Base-by-base conservation (phyloP, 2,888 invertebrate genomes). In the Oligia strigilis region DNA sequence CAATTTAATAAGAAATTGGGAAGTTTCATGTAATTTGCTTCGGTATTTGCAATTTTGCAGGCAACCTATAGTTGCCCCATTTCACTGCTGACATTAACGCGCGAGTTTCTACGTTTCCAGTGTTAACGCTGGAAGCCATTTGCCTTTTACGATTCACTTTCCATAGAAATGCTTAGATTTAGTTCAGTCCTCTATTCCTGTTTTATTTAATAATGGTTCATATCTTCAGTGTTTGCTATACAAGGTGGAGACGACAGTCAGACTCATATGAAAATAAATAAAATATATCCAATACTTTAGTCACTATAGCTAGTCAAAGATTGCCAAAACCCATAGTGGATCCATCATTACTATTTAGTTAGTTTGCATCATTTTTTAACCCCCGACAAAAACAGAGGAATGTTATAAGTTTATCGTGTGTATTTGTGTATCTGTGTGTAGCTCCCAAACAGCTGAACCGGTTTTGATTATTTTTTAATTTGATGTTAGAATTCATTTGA, bases 1-100 rank as follows among this genome's bases (percentile, higher is more conserved):
- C 36, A 72, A 80, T 87, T 85, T 70, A 70, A 73, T 77, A 77
- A 80, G 76, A 72, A 77, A 84, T 80, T 87, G 55, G 72, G 77
- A 77, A 72, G 65, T 77, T 85, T 49, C 72, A 60, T 65, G 58
- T 67, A 72, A 84, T 79, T 79, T 80, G 62, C 65, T 77, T 80
- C 11, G 65, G 76, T 77, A 80, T 84, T 82, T 74, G 52, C 74
- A 81, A 82, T 73, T 77, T 85, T 46, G 74, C 72, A 58, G 80
- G 69, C 58, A 78, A 78, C 64, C 64, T 73, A 52, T 84, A 62
- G 49, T 80, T 75, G 23, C 65, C 52, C 65, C 52, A 84, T 85
- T 84, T 84, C 69, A 64, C 40, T 67, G 58, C 71, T 75, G 81
- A 67, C 60, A 71, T 78, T 66, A 76, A 72, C 74, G 55, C 29